Conservation (phyloP, 1,140 invertebrate genomes). For the Cardiocondyla obscurior region DNA sequence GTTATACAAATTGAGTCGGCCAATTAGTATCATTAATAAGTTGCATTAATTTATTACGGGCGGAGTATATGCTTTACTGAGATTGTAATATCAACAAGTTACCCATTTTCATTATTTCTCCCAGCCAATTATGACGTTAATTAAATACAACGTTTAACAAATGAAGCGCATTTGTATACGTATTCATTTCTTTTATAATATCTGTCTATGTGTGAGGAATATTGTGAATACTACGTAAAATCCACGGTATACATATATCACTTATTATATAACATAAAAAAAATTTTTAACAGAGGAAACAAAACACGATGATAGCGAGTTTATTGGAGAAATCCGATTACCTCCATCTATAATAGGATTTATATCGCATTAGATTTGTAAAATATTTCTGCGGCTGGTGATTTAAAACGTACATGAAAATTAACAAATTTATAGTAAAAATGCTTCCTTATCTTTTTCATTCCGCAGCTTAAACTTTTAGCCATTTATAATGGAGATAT, state of each 20-base stretch:
- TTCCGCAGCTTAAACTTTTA: background rate
- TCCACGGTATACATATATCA: background rate
- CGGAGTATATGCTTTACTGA: constrained; percentile 15
- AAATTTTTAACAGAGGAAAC: constrained; percentile 3
- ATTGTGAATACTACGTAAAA: constrained; percentile 27
- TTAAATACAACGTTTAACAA: constrained; percentile 46
- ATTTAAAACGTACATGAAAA: constrained; percentile 17
- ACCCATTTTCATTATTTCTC: constrained; percentile 54
- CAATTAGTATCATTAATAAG: constrained; percentile 51
- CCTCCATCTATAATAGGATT: background rate
- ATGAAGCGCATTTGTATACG: constrained; percentile 34
- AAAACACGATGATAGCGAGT: background rate
- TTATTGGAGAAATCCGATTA: constrained; percentile 41
- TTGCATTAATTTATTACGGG: constrained; percentile 49
- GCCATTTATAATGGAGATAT: constrained; percentile 7
- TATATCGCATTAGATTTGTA: constrained; percentile 23
- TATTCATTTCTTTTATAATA: constrained; percentile 15
- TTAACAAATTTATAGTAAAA: background rate
- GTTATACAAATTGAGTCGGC: constrained; percentile 39
- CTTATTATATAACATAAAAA: background rate
- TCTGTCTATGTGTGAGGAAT: background rate
- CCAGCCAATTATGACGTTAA: constrained; percentile 39
- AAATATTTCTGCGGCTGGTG: background rate
- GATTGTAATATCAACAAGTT: constrained; percentile 53
- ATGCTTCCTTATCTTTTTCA: background rate